Evolutionary conservation across 2,113 vertebrate species (phyloP).

Genomic region (Rutilus rutilus): DNA sequence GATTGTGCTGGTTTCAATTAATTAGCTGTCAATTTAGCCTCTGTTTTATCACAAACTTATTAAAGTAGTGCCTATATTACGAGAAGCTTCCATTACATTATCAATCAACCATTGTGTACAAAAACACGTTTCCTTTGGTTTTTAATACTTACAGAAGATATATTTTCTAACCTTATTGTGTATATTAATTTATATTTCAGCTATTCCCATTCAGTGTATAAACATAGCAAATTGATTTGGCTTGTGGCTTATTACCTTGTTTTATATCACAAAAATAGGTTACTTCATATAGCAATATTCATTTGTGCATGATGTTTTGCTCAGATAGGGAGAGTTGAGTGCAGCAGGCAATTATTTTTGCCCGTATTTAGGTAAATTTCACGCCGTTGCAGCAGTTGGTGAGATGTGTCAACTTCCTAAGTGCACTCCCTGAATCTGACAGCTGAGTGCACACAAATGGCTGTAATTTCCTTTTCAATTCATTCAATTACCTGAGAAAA

Average conservation of each 20-base stretch:
- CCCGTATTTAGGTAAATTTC: not conserved
- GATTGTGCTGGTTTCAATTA: no score
- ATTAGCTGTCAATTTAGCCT: not conserved
- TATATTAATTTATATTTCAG: not conserved
- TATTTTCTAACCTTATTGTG: not conserved
- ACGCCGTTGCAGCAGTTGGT: not conserved
- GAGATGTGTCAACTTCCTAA: constrained; percentile 13
- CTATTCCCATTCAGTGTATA: not conserved
- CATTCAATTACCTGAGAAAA: not conserved
- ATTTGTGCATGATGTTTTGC: not conserved
- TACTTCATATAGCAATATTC: not conserved
- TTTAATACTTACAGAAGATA: not conserved
- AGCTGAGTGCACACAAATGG: not conserved
- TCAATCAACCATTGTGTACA: not conserved
- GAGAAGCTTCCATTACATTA: not conserved
- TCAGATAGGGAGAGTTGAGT: not conserved
- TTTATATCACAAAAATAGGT: not conserved
- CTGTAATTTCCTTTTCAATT: not conserved
- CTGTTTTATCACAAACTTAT: not conserved
- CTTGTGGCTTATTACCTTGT: not conserved
- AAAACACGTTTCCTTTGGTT: not conserved
- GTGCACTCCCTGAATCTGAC: not conserved
- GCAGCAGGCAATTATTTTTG: not conserved
- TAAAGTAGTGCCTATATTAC: not conserved
- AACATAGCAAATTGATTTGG: not conserved